Evolutionary conservation across 2,888 invertebrate genomes (phyloP).

Genomic region (Drosophila pseudotakahashii): DNA sequence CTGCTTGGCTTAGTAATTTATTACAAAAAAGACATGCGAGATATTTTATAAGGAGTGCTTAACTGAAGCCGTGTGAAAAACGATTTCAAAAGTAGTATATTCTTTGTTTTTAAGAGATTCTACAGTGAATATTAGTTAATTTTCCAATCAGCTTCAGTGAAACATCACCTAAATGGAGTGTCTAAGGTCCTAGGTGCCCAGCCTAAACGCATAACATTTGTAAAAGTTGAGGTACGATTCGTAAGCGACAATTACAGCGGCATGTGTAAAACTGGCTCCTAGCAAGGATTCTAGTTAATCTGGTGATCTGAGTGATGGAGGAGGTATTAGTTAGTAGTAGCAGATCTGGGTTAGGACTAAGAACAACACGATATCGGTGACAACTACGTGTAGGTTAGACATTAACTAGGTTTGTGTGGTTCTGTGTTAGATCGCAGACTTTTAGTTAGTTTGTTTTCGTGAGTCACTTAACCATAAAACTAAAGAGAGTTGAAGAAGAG

Average conservation of each 20-base stretch:
- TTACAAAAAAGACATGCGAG: slow-evolving; percentile 65
- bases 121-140: no score
- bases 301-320: slow-evolving; percentile 13
- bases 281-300: slow-evolving; percentile 10
- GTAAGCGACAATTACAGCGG: slow-evolving; percentile 63
- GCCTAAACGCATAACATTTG: slow-evolving; percentile 43
- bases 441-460: slow-evolving; percentile 38
- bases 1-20: slow-evolving; percentile 52
- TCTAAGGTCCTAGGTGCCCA: slow-evolving; percentile 47
- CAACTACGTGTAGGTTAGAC: slow-evolving; percentile 53
- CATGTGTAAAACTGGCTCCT: slow-evolving; percentile 34
- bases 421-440: slow-evolving; percentile 1
- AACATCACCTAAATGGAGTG: slow-evolving; percentile 40
- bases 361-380: slow-evolving; percentile 46
- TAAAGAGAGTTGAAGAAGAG: slow-evolving; percentile 68
- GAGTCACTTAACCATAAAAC: slow-evolving; percentile 54
- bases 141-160: slow-evolving; percentile 2
- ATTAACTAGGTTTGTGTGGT: slow-evolving; percentile 26
- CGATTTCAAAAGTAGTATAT: no score
- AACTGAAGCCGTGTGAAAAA: slow-evolving; percentile 9
- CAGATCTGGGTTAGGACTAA: slow-evolving; percentile 15
- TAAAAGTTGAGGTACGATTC: slow-evolving; percentile 11
- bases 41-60: slow-evolving; percentile 19
- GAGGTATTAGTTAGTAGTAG: background rate
- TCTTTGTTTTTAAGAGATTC: no score